A percentile compares a stretch with the other conserved stretches of the same genome.
phyloP scores from a whole-genome alignment of 2,888 invertebrate genomes.

The Stictocephala bisonia region DNA sequence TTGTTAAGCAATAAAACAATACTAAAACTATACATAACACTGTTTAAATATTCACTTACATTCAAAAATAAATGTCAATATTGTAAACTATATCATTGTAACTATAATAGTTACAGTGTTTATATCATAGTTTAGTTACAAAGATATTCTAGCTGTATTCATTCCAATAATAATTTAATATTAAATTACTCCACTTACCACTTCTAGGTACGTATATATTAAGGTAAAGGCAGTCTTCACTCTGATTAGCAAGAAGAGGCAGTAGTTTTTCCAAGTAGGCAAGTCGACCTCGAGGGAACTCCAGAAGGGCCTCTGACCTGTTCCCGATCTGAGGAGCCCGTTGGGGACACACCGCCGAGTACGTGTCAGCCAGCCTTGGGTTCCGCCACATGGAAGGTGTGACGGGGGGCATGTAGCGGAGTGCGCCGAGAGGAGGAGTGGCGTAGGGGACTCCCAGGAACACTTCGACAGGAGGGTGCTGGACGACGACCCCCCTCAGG shows the following conservation, averaged over 20 bases:
- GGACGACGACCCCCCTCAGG: constrained; percentile 85
- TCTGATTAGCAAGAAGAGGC: constrained; percentile 89
- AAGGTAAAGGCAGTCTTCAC: constrained; percentile 97
- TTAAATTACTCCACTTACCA: constrained; percentile 66
- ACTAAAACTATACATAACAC: no score
- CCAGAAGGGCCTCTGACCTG: constrained; percentile 69
- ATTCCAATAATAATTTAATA: not conserved
- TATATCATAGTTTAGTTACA: no score
- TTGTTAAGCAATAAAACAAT: no score
- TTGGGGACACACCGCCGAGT: constrained; percentile 91
- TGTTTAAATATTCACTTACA: no score
- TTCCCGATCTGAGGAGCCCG: constrained; percentile 69
- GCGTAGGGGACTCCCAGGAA: constrained; percentile 94
- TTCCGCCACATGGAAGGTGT: constrained; percentile 90
- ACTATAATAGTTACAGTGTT: no score
- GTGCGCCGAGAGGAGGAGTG: constrained; percentile 88
- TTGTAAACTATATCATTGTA: no score
- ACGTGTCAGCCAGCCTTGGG: constrained; percentile 81
- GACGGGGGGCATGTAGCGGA: constrained; percentile 96
- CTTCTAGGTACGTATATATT: constrained; percentile 94
- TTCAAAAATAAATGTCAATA: no score
- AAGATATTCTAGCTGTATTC: not conserved
- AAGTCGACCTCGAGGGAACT: constrained; percentile 85
- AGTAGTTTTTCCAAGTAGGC: constrained; percentile 86
- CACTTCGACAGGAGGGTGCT: constrained; percentile 87